These are phyloP conservation scores for Esox niger DNA, from an alignment of 2,113 vertebrate species.

Conservation along the genomic window DNA sequence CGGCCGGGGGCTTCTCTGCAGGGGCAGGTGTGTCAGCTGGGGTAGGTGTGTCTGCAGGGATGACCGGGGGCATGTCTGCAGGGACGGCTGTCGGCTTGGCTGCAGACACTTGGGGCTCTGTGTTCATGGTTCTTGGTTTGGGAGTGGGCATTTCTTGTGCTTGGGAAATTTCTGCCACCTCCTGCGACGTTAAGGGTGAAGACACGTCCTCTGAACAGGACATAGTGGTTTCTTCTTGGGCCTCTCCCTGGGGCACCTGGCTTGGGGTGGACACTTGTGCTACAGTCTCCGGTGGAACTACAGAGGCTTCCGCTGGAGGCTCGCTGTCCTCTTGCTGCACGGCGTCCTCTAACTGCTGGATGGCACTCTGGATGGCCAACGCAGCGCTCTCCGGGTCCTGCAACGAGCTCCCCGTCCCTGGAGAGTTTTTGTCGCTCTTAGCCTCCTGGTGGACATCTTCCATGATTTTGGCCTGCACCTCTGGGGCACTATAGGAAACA, in stretches of 20 bases:
- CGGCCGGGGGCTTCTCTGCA: slow-evolving; percentile 14
- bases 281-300: background rate
- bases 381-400: slow-evolving; percentile 29
- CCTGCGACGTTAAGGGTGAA: background rate
- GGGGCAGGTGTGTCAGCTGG: background rate
- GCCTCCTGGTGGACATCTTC: slow-evolving; percentile 4
- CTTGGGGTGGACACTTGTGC: background rate
- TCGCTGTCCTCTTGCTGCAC: slow-evolving; percentile 34
- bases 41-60: background rate
- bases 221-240: background rate
- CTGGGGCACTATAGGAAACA: background rate
- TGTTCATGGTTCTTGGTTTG: background rate
- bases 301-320: slow-evolving; percentile 7
- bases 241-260: slow-evolving; percentile 7
- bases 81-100: background rate
- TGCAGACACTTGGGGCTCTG: background rate
- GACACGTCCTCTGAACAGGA: slow-evolving; percentile 8
- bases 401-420: slow-evolving; percentile 12
- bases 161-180: background rate
- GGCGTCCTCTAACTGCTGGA: slow-evolving; percentile 28
- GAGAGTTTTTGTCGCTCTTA: background rate
- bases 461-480: background rate
- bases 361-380: slow-evolving; percentile 27
- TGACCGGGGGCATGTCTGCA: background rate
- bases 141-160: background rate